Evolutionary conservation across 1,140 invertebrate genomes (phyloP).

Genomic region (Bombus superbus): DNA sequence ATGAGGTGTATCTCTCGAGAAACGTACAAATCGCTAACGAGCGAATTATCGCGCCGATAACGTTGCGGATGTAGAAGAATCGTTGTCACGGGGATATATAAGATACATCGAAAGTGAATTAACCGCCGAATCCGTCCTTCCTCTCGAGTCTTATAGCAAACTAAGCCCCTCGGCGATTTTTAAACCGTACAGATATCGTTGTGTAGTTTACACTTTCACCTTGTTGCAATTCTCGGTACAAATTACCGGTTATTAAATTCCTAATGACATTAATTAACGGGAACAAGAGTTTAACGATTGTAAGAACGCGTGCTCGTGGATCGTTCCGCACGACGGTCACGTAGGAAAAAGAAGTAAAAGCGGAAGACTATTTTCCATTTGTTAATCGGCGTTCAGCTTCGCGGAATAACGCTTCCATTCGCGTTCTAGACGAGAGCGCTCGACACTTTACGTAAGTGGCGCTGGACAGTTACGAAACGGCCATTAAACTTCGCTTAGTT

Average conservation of each 20-base stretch:
- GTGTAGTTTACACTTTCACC: neutral
- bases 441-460: slow-evolving; percentile 22
- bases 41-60: neutral
- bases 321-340: neutral
- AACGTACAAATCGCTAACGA: neutral
- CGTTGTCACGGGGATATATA: neutral
- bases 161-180: too few relatives aligned
- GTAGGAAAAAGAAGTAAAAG: slow-evolving; percentile 12
- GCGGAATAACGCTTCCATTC: neutral
- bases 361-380: slow-evolving; percentile 12
- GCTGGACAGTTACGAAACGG: slow-evolving; percentile 18
- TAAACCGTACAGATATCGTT: neutral
- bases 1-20: neutral
- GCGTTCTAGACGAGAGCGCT: neutral
- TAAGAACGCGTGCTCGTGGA: neutral
- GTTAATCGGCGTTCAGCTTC: neutral
- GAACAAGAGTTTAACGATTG: neutral
- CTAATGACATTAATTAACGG: neutral
- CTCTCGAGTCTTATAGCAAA: neutral
- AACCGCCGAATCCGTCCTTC: neutral
- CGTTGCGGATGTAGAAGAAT: neutral
- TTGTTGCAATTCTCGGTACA: neutral
- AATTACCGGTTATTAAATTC: neutral
- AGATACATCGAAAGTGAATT: neutral
- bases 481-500: slow-evolving; percentile 31